These are phyloP conservation scores for Indri indri DNA, from an alignment of 2,113 vertebrate species.

Conservation along the genomic window DNA sequence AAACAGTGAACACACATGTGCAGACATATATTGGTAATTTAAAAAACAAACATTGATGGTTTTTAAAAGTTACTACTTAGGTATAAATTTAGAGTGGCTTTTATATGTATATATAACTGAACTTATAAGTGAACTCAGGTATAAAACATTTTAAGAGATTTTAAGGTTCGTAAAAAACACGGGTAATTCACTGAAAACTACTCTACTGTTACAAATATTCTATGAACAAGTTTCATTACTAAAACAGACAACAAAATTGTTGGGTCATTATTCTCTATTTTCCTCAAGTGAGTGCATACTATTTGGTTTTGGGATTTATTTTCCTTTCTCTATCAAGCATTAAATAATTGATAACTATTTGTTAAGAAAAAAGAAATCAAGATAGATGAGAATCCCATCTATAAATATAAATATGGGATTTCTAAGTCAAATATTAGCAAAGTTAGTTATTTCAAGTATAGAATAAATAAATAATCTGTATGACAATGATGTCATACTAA, in stretches of 20 bases:
- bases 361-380: neutral
- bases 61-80: neutral
- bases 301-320: conserved; percentile 42
- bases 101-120: neutral
- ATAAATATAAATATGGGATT: neutral
- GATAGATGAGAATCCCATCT: neutral
- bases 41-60: neutral
- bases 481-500: neutral
- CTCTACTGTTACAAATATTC: neutral
- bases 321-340: conserved; percentile 56
- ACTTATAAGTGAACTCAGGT: neutral
- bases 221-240: conserved; percentile 19
- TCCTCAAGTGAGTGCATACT: conserved; percentile 64
- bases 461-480: neutral
- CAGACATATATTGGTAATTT: neutral
- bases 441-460: neutral
- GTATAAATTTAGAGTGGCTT: neutral
- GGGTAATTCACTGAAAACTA: neutral
- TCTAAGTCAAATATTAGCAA: neutral
- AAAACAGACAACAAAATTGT: neutral
- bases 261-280: conserved; percentile 52
- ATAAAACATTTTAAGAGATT: neutral
- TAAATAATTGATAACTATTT: conserved; percentile 72
- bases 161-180: neutral
- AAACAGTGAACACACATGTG: neutral